Conservation (phyloP, 2,797 vertebrate genomes). For the Scleropages formosus region DNA sequence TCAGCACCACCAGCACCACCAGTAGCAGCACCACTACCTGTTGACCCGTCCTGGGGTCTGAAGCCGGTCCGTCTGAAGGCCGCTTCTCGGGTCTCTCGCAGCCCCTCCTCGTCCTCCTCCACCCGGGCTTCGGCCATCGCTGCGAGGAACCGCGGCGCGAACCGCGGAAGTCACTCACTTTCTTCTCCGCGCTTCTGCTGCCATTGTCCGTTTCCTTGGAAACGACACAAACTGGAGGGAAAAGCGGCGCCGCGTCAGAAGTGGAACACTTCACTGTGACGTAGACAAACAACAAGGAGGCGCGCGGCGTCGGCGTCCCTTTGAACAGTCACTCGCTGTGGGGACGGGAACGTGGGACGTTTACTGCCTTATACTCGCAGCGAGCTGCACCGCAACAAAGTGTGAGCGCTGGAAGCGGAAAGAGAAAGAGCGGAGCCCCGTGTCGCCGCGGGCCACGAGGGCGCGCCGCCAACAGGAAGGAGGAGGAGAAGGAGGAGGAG, state of each 20-base stretch:
- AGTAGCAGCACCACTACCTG: too few species aligned
- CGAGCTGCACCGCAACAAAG: too few species aligned
- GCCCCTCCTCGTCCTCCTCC: slow-evolving; percentile 74
- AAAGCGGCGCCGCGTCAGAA: too few species aligned
- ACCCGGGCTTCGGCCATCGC: slow-evolving; percentile 80
- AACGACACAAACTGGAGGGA: not conserved
- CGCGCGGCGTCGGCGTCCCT: too few species aligned
- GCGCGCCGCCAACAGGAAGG: slow-evolving; percentile 74
- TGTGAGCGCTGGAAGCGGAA: not conserved
- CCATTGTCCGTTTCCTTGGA: not conserved
- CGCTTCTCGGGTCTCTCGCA: slow-evolving; percentile 61
- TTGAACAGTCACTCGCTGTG: too few species aligned
- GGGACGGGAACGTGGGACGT: too few species aligned
- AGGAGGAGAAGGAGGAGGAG: slow-evolving; percentile 40
- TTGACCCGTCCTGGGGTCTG: slow-evolving; percentile 55
- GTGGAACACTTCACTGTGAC: too few species aligned
- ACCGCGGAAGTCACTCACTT: not conserved
- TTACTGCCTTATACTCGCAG: too few species aligned
- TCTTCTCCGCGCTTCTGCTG: not conserved
- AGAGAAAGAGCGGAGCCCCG: slow-evolving; percentile 5
- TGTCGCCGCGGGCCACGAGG: slow-evolving; percentile 56
- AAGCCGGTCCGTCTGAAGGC: slow-evolving; percentile 58
- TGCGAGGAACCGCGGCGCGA: not conserved
- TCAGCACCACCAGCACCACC: too few species aligned
- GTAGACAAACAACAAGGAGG: too few species aligned